Evolutionary conservation across 2,888 invertebrate species (phyloP), one percentile per base, ranked within the genome.

Genomic region (Hydriomena furcata): DNA sequence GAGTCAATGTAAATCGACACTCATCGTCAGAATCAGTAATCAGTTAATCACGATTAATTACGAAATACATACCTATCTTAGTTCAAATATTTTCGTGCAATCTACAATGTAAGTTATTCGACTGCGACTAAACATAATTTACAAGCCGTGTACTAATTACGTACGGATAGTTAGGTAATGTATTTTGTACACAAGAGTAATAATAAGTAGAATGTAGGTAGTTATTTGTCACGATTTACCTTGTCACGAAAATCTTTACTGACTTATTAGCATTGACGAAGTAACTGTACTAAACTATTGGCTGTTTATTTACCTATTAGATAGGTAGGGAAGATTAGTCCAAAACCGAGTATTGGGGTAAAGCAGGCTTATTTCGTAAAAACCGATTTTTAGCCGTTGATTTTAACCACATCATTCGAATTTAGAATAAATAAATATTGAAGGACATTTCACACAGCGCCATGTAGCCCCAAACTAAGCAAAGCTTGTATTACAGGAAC

Each of bases 241-340:
- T 58, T 63, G 72, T 72, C 71, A 68, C 74, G 76, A 71, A 73
- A 73, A 65, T 55, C 49, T 55, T 61, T 60, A 68, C 66, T 67
- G 63, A 1, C 12, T 7, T 35, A 23, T 7, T 34, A 17, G 8
- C 20, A 20, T 7, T 1, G n/a, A n/a, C n/a, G 25, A 25, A 25
- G 25, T 8, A 25, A n/a, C 11, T 11, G 11, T 60, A 63, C 65
- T 58, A 61, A 58, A n/a, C n/a, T n/a, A n/a, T n/a, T n/a, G n/a
- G n/a, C n/a, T n/a, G n/a, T n/a, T n/a, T n/a, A n/a, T n/a, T n/a
- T n/a, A n/a, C n/a, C n/a, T n/a, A n/a, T n/a, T n/a, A n/a, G n/a
- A n/a, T n/a, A n/a, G n/a, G n/a, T n/a, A n/a, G n/a, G n/a, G n/a
- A n/a, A n/a, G n/a, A n/a, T n/a, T n/a, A n/a, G n/a, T n/a, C n/a